Percentiles rank a stretch among this genome's conserved stretches.
phyloP scores from a whole-genome alignment of 1,140 invertebrate genomes.

The Hetaerina americana region DNA sequence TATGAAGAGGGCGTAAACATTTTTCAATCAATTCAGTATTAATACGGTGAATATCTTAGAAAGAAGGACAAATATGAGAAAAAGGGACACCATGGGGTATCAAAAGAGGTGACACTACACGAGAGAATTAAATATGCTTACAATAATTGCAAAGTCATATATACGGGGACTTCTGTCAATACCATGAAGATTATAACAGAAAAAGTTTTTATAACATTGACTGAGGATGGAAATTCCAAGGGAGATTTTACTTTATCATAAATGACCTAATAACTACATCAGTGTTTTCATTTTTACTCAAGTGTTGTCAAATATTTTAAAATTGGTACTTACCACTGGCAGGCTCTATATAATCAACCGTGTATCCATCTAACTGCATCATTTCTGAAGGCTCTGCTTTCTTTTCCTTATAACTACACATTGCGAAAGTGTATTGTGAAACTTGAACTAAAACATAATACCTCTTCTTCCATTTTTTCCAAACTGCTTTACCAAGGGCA shows the following conservation, averaged over 20 bases:
- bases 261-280: neutral
- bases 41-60: too few relatives aligned
- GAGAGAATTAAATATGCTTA: too few relatives aligned
- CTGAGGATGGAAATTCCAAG: neutral
- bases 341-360: constrained; percentile 96
- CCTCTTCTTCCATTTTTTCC: constrained; percentile 99
- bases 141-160: too few relatives aligned
- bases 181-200: too few relatives aligned
- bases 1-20: too few relatives aligned
- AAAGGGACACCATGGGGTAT: too few relatives aligned
- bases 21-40: too few relatives aligned
- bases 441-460: constrained; percentile 98
- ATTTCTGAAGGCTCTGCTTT: constrained; percentile 98
- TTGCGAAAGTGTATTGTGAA: constrained; percentile 98
- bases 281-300: neutral
- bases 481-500: constrained; percentile 90
- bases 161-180: too few relatives aligned
- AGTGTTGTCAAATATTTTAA: neutral
- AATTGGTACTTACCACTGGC: constrained; percentile 51
- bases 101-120: too few relatives aligned
- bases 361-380: constrained; percentile 98
- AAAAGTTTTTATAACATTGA: too few relatives aligned
- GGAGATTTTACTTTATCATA: neutral
- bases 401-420: constrained; percentile 99
- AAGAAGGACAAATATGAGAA: too few relatives aligned